Percentiles rank a stretch among this genome's conserved stretches.
These are phyloP conservation scores for Osmoderma eremita DNA, from an alignment of 2,888 invertebrate genomes.

Conservation along the genomic window DNA sequence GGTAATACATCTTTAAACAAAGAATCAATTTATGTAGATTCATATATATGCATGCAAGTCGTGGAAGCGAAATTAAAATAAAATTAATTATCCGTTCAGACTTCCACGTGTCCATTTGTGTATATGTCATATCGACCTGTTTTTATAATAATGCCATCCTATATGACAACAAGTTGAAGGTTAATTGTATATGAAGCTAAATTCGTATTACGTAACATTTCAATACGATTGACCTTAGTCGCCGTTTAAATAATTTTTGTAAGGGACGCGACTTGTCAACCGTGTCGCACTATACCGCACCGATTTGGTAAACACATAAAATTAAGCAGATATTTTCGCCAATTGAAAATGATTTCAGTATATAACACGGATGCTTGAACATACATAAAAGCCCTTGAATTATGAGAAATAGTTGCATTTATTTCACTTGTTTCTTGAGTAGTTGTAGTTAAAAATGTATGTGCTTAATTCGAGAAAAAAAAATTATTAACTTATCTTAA, in stretches of 20 bases:
- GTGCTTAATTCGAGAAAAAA: too few species aligned
- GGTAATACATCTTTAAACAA: background rate
- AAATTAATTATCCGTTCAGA: constrained; percentile 28
- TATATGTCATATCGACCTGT: constrained; percentile 43
- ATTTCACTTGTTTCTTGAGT: too few species aligned
- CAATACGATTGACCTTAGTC: constrained; percentile 39
- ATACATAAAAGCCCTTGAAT: too few species aligned
- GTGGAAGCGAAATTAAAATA: constrained; percentile 16
- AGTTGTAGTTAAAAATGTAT: too few species aligned
- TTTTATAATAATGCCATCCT: constrained; percentile 38
- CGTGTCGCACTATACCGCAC: background rate
- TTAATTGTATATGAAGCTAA: constrained; percentile 40
- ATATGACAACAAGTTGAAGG: constrained; percentile 44
- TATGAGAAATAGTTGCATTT: too few species aligned
- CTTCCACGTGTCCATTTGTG: constrained; percentile 38
- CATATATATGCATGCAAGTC: background rate
- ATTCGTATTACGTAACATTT: constrained; percentile 36
- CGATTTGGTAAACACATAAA: constrained; percentile 4
- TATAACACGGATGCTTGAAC: too few species aligned
- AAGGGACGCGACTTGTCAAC: constrained; percentile 30
- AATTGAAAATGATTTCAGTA: background rate
- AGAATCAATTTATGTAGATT: background rate
- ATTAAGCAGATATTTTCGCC: constrained; percentile 4
- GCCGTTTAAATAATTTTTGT: constrained; percentile 24
- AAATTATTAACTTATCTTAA: too few species aligned